Evolutionary conservation across 2,797 vertebrate genomes (phyloP), one percentile per base, ranked within the genome.

Genomic region (Phylloscopus collybita): DNA sequence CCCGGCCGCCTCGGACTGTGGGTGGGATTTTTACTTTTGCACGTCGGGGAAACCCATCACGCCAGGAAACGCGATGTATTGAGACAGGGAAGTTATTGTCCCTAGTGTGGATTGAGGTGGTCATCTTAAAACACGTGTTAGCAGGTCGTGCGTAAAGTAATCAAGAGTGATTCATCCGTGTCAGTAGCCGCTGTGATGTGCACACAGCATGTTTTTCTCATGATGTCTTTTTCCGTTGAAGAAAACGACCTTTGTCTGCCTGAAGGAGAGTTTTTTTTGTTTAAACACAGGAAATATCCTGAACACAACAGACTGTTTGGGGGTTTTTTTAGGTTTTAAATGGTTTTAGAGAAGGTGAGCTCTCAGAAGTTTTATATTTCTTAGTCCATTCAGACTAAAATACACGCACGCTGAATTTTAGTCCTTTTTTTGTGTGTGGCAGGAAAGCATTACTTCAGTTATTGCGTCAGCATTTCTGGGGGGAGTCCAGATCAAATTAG

Each of bases 401-500:
- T 51, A 17, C 9, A 8, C 0, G 0, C 32, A 29, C 5, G 0
- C 0, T 1, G 19, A 10, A n/a, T 70, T 80, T 74, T 61, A 30
- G 26, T 75, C 2, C 6, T 71, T 82, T 88, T 40, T 50, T 3
- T 27, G 18, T 59, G 49, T 36, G 21, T 16, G 23, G 6, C 5
- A 11, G 73, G 44, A 74, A 69, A 47, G 17, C 34, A 1, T 47
- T 81, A 12, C 3, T 88, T 78, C 30, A 71, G 8, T 10, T 82
- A 29, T 74, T 94, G 45, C 54, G n/a, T 83, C 66, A 79, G 86
- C 65, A 11, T 61, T 80, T 80, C 6, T 10, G 30, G 34, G 62
- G 38, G 26, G 23, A 27, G 18, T 71, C 57, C 29, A 42, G 42
- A 83, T 47, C 7, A 71, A 47, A 42, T n/a, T 45, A 7, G 4